Conservation (phyloP, 2,888 invertebrate genomes). For the Lasioglossum villosulum region DNA sequence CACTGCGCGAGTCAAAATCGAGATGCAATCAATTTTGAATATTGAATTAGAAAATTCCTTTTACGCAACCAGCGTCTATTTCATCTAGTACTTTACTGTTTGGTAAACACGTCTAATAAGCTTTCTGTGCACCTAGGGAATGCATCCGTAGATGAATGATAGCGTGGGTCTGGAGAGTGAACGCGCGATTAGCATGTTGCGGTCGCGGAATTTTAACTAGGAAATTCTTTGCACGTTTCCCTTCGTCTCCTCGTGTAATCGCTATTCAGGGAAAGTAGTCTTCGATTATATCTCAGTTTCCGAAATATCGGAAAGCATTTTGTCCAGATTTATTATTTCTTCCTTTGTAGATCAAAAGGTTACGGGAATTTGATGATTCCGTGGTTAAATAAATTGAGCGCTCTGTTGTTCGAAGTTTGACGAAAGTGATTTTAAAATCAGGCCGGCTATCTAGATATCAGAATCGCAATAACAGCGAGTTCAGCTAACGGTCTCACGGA, state of each 20-base stretch:
- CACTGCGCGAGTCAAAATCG: too few relatives aligned
- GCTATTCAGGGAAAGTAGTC: background rate
- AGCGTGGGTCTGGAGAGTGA: background rate
- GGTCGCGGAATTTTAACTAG: background rate
- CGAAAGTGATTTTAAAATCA: background rate
- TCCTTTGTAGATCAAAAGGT: background rate
- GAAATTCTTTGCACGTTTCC: background rate
- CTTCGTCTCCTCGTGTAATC: background rate
- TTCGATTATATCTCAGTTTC: background rate
- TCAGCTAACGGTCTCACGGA: slow-evolving; percentile 4
- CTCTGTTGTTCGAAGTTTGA: background rate
- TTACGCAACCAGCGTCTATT: background rate
- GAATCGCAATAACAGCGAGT: slow-evolving; percentile 25
- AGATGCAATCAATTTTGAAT: too few relatives aligned
- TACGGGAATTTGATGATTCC: background rate
- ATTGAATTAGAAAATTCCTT: background rate
- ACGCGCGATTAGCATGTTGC: background rate
- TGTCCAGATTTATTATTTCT: background rate
- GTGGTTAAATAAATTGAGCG: background rate
- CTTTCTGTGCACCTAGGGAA: too few relatives aligned
- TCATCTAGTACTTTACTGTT: too few relatives aligned
- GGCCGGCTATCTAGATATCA: too few relatives aligned
- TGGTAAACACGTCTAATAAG: background rate
- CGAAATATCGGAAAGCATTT: background rate
- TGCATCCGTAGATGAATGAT: background rate